Percentiles rank a stretch among this genome's conserved stretches.
These are phyloP conservation scores for Myopa testacea DNA, from an alignment of 2,888 invertebrate genomes.

Conservation along the genomic window DNA sequence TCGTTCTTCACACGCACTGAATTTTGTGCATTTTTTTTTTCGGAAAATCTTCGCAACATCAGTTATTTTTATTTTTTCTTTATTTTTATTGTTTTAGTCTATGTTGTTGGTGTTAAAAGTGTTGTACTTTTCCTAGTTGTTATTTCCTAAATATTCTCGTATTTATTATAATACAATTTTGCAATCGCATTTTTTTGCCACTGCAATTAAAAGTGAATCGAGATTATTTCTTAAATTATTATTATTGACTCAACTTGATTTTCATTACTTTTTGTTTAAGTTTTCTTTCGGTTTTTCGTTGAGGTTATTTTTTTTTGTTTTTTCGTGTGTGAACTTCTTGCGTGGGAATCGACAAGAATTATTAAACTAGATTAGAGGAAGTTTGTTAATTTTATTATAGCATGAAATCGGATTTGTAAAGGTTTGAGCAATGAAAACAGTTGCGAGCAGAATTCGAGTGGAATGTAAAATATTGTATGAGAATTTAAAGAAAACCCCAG, in stretches of 20 bases:
- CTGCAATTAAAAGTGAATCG: background rate
- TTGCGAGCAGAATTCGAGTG: background rate
- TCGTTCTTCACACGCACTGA: too few species aligned
- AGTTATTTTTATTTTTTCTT: too few species aligned
- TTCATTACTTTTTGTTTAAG: background rate
- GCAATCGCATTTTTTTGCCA: conserved; percentile 5
- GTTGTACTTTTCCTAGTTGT: background rate
- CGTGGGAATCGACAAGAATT: conserved; percentile 2
- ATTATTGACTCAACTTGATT: background rate
- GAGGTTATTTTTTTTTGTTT: background rate
- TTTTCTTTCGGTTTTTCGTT: background rate
- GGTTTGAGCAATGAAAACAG: background rate
- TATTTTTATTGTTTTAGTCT: background rate
- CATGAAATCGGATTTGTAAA: background rate
- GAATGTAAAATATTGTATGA: background rate
- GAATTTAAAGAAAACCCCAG: background rate
- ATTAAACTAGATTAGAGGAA: too few species aligned
- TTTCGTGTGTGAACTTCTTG: background rate
- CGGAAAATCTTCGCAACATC: too few species aligned
- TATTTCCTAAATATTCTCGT: background rate
- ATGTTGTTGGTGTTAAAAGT: background rate
- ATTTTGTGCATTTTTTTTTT: too few species aligned
- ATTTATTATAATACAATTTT: conserved; percentile 6
- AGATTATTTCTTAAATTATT: background rate
- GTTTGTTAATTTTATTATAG: too few species aligned